Conservation (phyloP, 2,113 vertebrate species). For the Ictidomys tridecemlineatus region DNA sequence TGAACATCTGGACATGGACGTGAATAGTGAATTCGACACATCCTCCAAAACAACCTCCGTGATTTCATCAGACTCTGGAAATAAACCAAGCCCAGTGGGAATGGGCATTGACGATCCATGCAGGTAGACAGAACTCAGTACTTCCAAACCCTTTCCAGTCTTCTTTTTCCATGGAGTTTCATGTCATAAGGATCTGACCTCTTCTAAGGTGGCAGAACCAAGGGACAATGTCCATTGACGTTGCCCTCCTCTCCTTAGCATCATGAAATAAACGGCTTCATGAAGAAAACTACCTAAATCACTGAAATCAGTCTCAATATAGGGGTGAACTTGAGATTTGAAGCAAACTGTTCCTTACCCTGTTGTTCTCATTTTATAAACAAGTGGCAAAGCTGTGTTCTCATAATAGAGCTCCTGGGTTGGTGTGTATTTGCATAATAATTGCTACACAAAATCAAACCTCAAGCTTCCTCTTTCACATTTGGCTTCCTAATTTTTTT, state of each 20-base stretch:
- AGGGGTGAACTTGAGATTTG: conserved; percentile 36
- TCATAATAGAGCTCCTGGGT: conserved; percentile 55
- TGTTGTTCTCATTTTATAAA: conserved; percentile 69
- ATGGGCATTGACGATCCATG: background rate
- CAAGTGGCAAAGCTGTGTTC: conserved; percentile 53
- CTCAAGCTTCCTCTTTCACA: conserved; percentile 12
- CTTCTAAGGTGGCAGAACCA: background rate
- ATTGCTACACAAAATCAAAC: conserved; percentile 75
- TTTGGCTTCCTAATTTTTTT: conserved; percentile 23
- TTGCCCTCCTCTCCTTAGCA: background rate
- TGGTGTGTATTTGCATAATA: conserved; percentile 74
- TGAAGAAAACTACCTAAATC: conserved; percentile 25
- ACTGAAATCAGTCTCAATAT: background rate
- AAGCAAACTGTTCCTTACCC: conserved; percentile 57
- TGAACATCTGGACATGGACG: background rate
- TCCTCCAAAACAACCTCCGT: background rate
- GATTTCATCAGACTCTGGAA: conserved; percentile 4
- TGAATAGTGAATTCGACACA: background rate
- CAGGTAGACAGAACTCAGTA: background rate
- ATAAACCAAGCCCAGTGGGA: background rate
- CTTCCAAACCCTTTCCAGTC: background rate
- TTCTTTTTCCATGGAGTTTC: background rate
- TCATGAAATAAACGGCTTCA: background rate
- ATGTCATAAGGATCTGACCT: background rate
- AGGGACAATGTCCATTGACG: too few relatives aligned